phyloP scores from a whole-genome alignment of 1,140 invertebrate genomes.

The Colletes gigas region DNA sequence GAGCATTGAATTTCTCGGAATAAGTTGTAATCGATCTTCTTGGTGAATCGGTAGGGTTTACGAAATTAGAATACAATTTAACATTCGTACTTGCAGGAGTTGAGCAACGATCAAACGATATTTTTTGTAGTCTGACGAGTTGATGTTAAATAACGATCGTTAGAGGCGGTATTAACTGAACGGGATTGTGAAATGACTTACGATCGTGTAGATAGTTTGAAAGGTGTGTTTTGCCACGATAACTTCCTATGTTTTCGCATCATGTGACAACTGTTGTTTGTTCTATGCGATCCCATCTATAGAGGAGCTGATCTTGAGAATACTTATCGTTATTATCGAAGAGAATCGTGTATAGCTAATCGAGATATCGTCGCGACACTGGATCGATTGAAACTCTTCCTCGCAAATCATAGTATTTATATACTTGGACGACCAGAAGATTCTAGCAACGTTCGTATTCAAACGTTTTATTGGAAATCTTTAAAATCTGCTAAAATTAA shows the following conservation, averaged over 20 bases:
- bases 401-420: neutral
- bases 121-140: conserved; percentile 5
- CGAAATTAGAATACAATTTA: conserved; percentile 1
- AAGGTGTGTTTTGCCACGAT: conserved; percentile 29
- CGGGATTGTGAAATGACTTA: conserved; percentile 30
- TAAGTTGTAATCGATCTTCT: too few species aligned
- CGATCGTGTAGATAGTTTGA: conserved; percentile 16
- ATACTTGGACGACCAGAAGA: too few species aligned
- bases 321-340: conserved; percentile 46
- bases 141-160: conserved; percentile 3
- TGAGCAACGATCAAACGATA: neutral
- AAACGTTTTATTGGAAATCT: too few species aligned
- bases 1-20: too few species aligned
- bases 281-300: neutral
- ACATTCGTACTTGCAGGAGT: neutral
- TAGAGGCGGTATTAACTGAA: conserved; percentile 6
- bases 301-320: neutral
- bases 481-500: too few species aligned
- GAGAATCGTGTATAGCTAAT: conserved; percentile 33
- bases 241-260: conserved; percentile 17
- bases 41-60: too few species aligned
- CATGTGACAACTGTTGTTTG: neutral
- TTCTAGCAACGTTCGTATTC: too few species aligned
- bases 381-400: conserved; percentile 15
- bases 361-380: conserved; percentile 10